Conservation (phyloP, 2,797 vertebrate species). For the Propithecus deckenii region DNA sequence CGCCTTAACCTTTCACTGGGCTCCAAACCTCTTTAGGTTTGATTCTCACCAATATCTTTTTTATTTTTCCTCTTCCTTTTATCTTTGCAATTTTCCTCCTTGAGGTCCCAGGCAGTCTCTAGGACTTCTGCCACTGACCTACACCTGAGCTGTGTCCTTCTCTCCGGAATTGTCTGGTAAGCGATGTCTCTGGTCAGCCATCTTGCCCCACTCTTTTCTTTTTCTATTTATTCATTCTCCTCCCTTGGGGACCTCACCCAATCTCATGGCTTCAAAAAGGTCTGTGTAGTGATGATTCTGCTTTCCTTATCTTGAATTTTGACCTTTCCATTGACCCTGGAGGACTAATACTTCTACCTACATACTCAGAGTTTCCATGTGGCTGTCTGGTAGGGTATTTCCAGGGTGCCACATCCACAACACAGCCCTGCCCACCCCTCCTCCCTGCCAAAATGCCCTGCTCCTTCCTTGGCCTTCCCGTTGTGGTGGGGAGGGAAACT, state of each 20-base stretch:
- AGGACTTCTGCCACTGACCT: too few species aligned
- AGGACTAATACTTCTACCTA: background rate
- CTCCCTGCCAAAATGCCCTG: background rate
- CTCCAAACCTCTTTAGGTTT: too few species aligned
- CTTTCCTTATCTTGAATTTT: background rate
- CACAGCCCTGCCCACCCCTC: background rate
- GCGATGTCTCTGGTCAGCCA: too few species aligned
- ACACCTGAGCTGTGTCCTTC: too few species aligned
- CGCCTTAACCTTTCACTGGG: too few species aligned
- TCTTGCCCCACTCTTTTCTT: too few species aligned
- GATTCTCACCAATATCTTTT: too few species aligned
- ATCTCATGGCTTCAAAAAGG: background rate
- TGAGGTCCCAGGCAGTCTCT: too few species aligned
- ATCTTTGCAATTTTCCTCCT: too few species aligned
- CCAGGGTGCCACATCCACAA: background rate
- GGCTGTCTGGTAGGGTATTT: background rate
- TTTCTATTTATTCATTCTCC: background rate
- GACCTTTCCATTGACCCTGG: background rate
- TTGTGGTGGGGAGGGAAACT: too few species aligned
- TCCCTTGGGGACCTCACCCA: background rate
- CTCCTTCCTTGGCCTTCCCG: background rate
- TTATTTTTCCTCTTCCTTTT: too few species aligned
- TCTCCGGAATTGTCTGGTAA: too few species aligned
- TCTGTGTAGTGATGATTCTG: background rate
- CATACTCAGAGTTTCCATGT: background rate